Percentiles rank a stretch among this genome's conserved stretches.
phyloP scores from a whole-genome alignment of 2,113 vertebrate genomes.

The Falco punctatus region DNA sequence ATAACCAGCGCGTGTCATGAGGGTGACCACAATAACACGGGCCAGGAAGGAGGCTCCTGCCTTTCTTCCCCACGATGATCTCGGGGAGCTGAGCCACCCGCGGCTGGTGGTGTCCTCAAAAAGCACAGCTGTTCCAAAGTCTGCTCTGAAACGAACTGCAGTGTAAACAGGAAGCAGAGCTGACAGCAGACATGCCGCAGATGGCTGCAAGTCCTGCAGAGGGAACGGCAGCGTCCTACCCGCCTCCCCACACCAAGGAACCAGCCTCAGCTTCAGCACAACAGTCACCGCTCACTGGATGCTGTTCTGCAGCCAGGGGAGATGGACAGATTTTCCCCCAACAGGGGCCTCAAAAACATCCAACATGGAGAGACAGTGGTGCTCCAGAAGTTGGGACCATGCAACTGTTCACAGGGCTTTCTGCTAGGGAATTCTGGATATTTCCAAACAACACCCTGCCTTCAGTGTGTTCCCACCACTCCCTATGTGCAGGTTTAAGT shows the following conservation, averaged over 20 bases:
- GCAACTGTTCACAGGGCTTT: background rate
- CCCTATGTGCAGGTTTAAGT: background rate
- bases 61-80: background rate
- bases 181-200: background rate
- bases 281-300: accelerated
- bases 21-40: background rate
- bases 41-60: background rate
- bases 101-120: background rate
- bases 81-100: background rate
- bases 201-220: background rate
- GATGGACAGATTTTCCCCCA: background rate
- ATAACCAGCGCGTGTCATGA: background rate
- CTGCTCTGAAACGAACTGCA: background rate
- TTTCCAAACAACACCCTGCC: background rate
- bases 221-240: background rate
- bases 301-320: background rate
- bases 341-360: background rate
- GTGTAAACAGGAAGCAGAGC: background rate
- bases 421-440: background rate
- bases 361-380: background rate
- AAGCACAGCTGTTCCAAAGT: background rate
- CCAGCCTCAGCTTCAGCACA: background rate
- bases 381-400: background rate
- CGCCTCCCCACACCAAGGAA: background rate
- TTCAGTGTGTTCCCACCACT: background rate